Base-by-base conservation (phyloP, 2,113 vertebrate species). In the Bos javanicus region DNA sequence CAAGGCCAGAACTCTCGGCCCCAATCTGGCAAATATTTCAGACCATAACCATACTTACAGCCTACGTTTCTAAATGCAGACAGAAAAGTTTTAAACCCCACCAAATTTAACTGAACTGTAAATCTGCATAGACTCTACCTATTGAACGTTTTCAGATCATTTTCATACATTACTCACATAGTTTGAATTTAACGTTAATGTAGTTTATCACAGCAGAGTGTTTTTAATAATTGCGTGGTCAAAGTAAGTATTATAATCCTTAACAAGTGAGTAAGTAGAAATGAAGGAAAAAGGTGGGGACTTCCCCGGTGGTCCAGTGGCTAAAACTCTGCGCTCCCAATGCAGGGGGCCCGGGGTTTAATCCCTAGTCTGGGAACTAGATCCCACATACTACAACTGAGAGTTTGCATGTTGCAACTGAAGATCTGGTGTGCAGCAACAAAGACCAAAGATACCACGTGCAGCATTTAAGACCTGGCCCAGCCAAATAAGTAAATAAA, bases 111-210 rank as follows among this genome's bases (percentile, higher is more conserved):
- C 0, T 46, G 60, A 93, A 91, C 46, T 90, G 78, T 50, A 92
- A 76, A 91, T 46, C 54, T 94, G 59, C 46, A 93, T 39, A 93
- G 36, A 86, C 60, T 62, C 60, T 96, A 94, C 82, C 50, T 71
- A 56, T n/a, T 87, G 82, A 95, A 83, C 5, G 67, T 88, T 85
- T 96, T 96, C 39, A 83, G 36, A 80, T 89, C 13, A 93, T 80
- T 95, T 94, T 89, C 14, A 43, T 82, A 57, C 1, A 80, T 28
- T 86, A 88, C 17, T 17, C 56, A 96, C 17, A 36, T 71, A 91
- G 91, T 84, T 48, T 67, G 56, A 88, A 82, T 48, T 64, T 96
- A 95, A 83, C 7, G 78, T 57, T 96, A 91, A 83, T 56, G 21
- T 83, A 52, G 60, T 92, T 94, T 74, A 71, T 89, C 13, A 59